A percentile compares a stretch with the other conserved stretches of the same genome.
phyloP scores from a whole-genome alignment of 2,797 vertebrate species.

The Gastrophryne carolinensis region DNA sequence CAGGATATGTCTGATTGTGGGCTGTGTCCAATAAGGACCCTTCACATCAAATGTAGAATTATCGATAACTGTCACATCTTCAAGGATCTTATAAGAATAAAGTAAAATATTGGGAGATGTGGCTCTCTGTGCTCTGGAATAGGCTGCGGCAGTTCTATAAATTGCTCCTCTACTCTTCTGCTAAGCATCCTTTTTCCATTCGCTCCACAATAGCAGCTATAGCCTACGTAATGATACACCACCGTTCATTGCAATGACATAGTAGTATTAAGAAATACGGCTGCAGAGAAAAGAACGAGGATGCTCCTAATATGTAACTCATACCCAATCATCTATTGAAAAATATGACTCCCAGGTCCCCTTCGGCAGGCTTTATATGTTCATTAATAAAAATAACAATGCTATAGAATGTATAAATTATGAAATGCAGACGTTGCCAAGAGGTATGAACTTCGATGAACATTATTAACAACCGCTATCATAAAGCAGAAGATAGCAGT shows the following conservation, averaged over 20 bases:
- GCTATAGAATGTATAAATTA: slow-evolving; percentile 41
- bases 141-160: background rate
- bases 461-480: slow-evolving; percentile 46
- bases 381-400: slow-evolving; percentile 52
- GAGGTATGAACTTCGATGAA: slow-evolving; percentile 34
- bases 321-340: slow-evolving; percentile 32
- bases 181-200: slow-evolving; percentile 39
- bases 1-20: background rate
- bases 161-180: slow-evolving; percentile 32
- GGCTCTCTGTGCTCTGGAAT: slow-evolving; percentile 3
- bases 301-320: slow-evolving; percentile 33
- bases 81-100: slow-evolving; percentile 4
- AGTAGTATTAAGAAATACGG: slow-evolving; percentile 40
- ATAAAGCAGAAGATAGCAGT: slow-evolving; percentile 44
- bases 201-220: slow-evolving; percentile 32
- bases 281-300: background rate
- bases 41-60: slow-evolving; percentile 21
- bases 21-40: slow-evolving; percentile 5
- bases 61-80: slow-evolving; percentile 18
- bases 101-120: slow-evolving; percentile 4
- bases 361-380: slow-evolving; percentile 38
- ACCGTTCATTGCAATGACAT: slow-evolving; percentile 47
- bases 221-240: slow-evolving; percentile 35
- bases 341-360: slow-evolving; percentile 17
- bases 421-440: slow-evolving; percentile 38